Evolutionary conservation across 2,888 invertebrate genomes (phyloP).

Genomic region (Empis stercorea): DNA sequence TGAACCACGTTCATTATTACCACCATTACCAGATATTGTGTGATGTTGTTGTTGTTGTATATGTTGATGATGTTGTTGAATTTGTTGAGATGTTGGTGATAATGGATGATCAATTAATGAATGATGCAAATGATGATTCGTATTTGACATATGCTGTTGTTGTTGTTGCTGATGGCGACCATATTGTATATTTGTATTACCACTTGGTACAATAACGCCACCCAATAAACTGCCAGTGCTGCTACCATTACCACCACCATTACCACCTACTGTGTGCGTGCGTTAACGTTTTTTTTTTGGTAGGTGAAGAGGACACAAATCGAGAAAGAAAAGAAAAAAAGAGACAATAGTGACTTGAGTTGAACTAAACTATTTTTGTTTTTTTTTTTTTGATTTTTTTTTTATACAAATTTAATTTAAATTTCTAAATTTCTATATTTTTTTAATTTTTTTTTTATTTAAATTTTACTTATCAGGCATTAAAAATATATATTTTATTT

Average conservation of each 20-base stretch:
- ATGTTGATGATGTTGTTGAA: slow-evolving; percentile 19
- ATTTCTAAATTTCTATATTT: background rate
- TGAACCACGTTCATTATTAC: slow-evolving; percentile 16
- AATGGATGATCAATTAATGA: slow-evolving; percentile 15
- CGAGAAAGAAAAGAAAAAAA: slow-evolving; percentile 38
- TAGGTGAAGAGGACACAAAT: slow-evolving; percentile 15
- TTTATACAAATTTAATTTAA: slow-evolving; percentile 9
- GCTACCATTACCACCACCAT: slow-evolving; percentile 36
- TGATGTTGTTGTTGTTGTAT: slow-evolving; percentile 18
- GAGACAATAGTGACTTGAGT: slow-evolving; percentile 41
- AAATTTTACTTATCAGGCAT: no score
- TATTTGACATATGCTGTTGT: slow-evolving; percentile 1
- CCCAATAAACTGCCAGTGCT: slow-evolving; percentile 34
- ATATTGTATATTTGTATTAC: slow-evolving; percentile 28
- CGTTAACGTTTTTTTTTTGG: no score
- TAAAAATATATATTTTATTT: no score
- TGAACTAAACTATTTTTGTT: slow-evolving; percentile 18
- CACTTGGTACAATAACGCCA: slow-evolving; percentile 36
- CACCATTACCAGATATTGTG: slow-evolving; percentile 5
- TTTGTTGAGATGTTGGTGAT: slow-evolving; percentile 12
- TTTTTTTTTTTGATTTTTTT: slow-evolving; percentile 10
- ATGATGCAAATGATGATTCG: slow-evolving; percentile 15
- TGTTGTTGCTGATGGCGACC: slow-evolving; percentile 1
- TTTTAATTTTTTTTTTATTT: slow-evolving; percentile 1
- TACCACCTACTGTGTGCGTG: background rate